Evolutionary conservation across 2,113 vertebrate genomes (phyloP).

Genomic region (Cervus canadensis): DNA sequence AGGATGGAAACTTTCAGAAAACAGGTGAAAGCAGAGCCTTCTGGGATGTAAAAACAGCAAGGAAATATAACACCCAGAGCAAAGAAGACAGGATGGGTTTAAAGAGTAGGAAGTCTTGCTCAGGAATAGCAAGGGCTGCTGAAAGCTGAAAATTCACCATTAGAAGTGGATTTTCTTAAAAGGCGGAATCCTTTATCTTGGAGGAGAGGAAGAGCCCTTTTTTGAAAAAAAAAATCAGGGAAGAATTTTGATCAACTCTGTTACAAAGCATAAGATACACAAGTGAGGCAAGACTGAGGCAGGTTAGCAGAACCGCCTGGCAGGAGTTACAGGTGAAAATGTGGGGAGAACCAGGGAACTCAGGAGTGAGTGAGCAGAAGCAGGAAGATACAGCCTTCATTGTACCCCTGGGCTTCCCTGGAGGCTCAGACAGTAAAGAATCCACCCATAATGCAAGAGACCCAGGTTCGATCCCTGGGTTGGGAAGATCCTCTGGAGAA

Average conservation of each 20-base stretch:
- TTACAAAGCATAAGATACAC: neutral
- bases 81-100: neutral
- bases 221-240: neutral
- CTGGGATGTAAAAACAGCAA: neutral
- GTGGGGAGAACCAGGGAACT: neutral
- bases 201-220: neutral
- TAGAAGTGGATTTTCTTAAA: neutral
- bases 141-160: neutral
- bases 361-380: fast-evolving
- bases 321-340: neutral
- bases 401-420: neutral
- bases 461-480: neutral
- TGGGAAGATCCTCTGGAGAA: neutral
- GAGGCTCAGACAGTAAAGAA: neutral
- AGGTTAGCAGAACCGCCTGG: neutral
- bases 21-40: neutral
- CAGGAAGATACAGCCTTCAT: fast-evolving
- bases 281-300: neutral
- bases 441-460: neutral
- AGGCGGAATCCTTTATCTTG: neutral
- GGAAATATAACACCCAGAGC: neutral
- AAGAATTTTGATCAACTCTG: neutral
- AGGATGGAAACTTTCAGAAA: neutral
- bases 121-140: neutral
- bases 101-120: neutral